phyloP scores from a whole-genome alignment of 2,113 vertebrate genomes.

The Dicerorhinus sumatrensis region DNA sequence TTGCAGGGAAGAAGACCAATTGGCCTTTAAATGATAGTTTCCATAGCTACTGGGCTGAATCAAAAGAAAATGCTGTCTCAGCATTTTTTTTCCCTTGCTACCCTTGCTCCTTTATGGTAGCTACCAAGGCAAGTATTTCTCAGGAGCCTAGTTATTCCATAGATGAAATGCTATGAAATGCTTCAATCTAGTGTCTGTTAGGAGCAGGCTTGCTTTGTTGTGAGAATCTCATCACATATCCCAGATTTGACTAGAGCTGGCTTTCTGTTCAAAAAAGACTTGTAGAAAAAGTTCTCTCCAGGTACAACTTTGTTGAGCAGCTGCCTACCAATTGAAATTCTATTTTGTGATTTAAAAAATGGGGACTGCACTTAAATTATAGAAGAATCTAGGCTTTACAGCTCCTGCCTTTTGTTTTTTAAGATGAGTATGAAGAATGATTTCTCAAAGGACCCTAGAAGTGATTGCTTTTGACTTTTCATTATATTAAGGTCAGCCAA shows the following conservation, averaged over 20 bases:
- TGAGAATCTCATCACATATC: background rate
- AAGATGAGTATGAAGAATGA: background rate
- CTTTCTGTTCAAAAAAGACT: slow-evolving; percentile 18
- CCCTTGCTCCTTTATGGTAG: slow-evolving; percentile 79
- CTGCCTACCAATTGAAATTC: background rate
- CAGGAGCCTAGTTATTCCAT: slow-evolving; percentile 74
- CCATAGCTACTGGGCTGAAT: slow-evolving; percentile 87
- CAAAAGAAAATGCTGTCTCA: slow-evolving; percentile 84
- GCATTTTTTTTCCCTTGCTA: slow-evolving; percentile 72
- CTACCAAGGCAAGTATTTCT: slow-evolving; percentile 80
- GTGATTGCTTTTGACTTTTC: background rate
- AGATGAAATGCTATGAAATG: slow-evolving; percentile 55
- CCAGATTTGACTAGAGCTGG: background rate
- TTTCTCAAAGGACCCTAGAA: background rate
- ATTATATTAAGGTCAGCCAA: background rate
- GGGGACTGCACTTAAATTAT: background rate
- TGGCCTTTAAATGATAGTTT: slow-evolving; percentile 87
- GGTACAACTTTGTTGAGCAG: background rate
- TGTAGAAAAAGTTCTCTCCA: background rate
- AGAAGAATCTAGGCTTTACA: background rate
- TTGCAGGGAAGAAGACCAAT: slow-evolving; percentile 83
- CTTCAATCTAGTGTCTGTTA: background rate
- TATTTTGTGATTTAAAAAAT: background rate
- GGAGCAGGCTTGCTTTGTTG: background rate
- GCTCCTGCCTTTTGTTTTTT: background rate